Evolutionary conservation across 2,888 invertebrate species (phyloP).

Genomic region (Heliconius cydno): DNA sequence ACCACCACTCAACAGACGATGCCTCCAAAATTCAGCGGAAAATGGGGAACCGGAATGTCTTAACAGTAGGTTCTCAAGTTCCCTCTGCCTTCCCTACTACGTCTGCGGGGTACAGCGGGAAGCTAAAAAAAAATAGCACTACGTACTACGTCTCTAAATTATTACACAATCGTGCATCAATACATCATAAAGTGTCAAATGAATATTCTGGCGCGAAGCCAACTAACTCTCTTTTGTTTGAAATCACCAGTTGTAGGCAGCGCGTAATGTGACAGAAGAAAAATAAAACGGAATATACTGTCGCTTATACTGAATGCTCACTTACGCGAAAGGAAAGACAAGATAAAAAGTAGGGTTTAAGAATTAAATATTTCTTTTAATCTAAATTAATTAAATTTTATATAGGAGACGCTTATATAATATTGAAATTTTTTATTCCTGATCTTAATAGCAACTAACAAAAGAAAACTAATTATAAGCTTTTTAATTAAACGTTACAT

Average conservation of each 20-base stretch:
- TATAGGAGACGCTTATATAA: background rate
- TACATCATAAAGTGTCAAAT: slow-evolving; percentile 18
- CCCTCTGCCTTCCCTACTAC: background rate
- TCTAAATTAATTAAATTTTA: background rate
- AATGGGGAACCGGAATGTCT: background rate
- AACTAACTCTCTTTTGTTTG: slow-evolving; percentile 17
- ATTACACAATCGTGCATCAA: slow-evolving; percentile 6
- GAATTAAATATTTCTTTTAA: background rate
- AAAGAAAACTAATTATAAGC: background rate
- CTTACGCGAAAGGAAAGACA: background rate
- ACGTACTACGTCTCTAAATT: background rate
- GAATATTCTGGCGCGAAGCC: slow-evolving; percentile 17
- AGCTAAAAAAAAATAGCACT: background rate
- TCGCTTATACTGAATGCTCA: slow-evolving; percentile 5
- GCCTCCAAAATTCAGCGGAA: background rate
- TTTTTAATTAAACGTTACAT: background rate
- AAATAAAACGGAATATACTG: slow-evolving; percentile 1
- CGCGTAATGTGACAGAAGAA: slow-evolving; percentile 19
- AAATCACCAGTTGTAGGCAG: slow-evolving; percentile 20
- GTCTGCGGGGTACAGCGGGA: background rate
- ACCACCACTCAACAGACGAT: background rate
- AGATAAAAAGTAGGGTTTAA: background rate
- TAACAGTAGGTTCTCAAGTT: background rate
- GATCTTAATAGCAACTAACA: background rate
- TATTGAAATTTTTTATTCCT: background rate